Conservation (phyloP, 1,140 invertebrate genomes). For the Spodoptera litura region DNA sequence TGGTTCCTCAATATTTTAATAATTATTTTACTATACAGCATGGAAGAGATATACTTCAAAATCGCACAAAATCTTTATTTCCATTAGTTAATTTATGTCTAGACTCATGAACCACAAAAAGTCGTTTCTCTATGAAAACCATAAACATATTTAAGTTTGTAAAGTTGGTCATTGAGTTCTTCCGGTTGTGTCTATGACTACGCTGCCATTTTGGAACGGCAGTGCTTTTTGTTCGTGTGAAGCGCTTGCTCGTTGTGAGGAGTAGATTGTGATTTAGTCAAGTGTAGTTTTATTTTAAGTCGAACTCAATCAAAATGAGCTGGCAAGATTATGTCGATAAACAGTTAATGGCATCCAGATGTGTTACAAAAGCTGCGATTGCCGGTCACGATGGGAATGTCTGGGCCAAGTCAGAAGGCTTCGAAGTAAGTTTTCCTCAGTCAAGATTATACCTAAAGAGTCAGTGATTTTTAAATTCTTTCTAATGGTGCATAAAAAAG, state of each 20-base stretch:
- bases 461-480: conserved; percentile 62
- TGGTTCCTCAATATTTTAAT: too few relatives aligned
- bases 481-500: conserved; percentile 52
- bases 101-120: too few relatives aligned
- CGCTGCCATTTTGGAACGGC: conserved; percentile 85
- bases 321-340: conserved; percentile 99
- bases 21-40: too few relatives aligned
- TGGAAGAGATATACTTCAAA: too few relatives aligned
- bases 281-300: conserved; percentile 85
- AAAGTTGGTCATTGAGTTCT: conserved; percentile 68
- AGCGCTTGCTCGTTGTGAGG: conserved; percentile 84
- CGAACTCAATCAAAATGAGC: conserved; percentile 91
- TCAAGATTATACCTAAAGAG: conserved; percentile 62
- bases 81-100: too few relatives aligned
- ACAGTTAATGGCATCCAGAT: conserved; percentile 96
- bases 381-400: conserved; percentile 97
- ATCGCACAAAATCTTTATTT: too few relatives aligned
- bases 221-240: conserved; percentile 86
- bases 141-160: conserved; percentile 53
- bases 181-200: conserved; percentile 80
- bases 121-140: neutral
- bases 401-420: conserved; percentile 97
- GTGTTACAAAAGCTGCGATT: conserved; percentile 97
- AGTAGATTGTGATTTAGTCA: conserved; percentile 80
- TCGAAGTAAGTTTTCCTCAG: conserved; percentile 92